phyloP scores from a whole-genome alignment of 2,113 vertebrate genomes.

The Pomatorhinus ruficollis region DNA sequence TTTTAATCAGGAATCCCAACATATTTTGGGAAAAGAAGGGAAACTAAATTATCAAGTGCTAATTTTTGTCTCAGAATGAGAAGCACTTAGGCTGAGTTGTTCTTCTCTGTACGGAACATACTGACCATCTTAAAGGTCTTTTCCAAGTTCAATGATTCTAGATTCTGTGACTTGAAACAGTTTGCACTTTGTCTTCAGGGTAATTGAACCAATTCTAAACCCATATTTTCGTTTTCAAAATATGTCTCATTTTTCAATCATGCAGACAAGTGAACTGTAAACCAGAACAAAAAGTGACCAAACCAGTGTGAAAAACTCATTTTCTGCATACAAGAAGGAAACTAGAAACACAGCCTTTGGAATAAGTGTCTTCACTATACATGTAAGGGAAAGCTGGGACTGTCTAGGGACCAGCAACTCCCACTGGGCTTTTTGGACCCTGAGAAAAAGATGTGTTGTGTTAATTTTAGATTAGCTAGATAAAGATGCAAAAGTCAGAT shows the following conservation, averaged over 20 bases:
- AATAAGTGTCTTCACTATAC: neutral
- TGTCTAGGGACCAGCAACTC: neutral
- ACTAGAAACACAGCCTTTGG: neutral
- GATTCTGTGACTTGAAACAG: neutral
- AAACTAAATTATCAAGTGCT: neutral
- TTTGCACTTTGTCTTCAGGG: neutral
- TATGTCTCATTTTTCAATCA: neutral
- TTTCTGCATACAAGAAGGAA: neutral
- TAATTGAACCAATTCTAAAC: neutral
- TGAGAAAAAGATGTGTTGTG: conserved; percentile 7
- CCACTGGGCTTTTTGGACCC: neutral
- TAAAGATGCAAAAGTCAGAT: conserved; percentile 25
- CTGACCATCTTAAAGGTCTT: neutral
- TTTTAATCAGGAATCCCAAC: neutral
- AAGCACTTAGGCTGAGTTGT: neutral
- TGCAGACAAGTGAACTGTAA: neutral
- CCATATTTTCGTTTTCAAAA: neutral
- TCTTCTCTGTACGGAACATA: neutral
- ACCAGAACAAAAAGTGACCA: neutral
- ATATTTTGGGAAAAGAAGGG: neutral
- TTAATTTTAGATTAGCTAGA: conserved; percentile 39
- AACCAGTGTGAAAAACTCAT: neutral
- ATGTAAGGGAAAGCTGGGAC: neutral
- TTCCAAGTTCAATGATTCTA: neutral
- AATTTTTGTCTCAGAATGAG: neutral